Conservation (phyloP, 2,888 invertebrate species). For the Tillus elongatus region DNA sequence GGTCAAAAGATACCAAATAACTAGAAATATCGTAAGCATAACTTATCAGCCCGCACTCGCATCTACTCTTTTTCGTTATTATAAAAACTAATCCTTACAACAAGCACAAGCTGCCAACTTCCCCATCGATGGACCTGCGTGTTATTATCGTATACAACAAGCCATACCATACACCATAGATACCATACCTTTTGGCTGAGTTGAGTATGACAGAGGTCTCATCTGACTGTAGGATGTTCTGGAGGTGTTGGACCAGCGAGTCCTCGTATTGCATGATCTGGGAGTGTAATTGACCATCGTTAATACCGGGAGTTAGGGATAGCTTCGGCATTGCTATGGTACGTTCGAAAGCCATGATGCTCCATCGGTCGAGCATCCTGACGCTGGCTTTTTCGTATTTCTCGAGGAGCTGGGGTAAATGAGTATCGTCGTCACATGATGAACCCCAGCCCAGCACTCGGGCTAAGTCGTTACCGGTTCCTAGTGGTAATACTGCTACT, state of each 20-base stretch:
- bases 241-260: constrained; percentile 67
- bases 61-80: too few relatives aligned
- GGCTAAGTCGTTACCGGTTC: constrained; percentile 94
- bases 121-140: too few relatives aligned
- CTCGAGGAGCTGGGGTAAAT: constrained; percentile 83
- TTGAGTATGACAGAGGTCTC: constrained; percentile 62
- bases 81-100: too few relatives aligned
- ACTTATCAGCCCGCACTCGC: too few relatives aligned
- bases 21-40: too few relatives aligned
- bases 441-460: constrained; percentile 95
- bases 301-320: constrained; percentile 44
- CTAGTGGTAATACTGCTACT: constrained; percentile 88
- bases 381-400: constrained; percentile 94
- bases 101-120: too few relatives aligned
- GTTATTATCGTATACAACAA: too few relatives aligned
- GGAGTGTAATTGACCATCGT: constrained; percentile 43
- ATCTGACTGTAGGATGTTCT: constrained; percentile 77
- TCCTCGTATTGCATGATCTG: constrained; percentile 66
- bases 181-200: constrained; percentile 67
- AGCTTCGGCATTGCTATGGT: constrained; percentile 53
- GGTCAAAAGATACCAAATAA: too few relatives aligned
- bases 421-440: constrained; percentile 90
- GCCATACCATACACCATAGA: too few relatives aligned
- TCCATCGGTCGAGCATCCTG: constrained; percentile 96
- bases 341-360: constrained; percentile 87